Evolutionary conservation across 2,113 vertebrate genomes (phyloP), one percentile per base, ranked within the genome.

Genomic region (Chitala chitala): DNA sequence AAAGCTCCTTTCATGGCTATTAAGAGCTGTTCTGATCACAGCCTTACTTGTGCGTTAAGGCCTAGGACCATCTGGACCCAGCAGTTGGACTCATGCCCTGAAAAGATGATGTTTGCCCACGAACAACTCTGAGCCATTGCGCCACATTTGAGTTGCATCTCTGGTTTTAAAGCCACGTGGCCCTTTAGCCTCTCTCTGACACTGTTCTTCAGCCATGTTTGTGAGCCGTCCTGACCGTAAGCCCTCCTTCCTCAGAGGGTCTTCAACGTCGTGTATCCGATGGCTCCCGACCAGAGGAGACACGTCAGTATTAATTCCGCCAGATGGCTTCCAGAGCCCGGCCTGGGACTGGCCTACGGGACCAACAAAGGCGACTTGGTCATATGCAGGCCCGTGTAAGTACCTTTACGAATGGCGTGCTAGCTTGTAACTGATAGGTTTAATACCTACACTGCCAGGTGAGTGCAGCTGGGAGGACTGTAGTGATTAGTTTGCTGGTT

Each of bases 301-400:
- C 95, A 99, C 0, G 96, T 99, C 88, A 99, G 97, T 86, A 99
- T 99, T 84, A 99, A 99, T 86, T 99, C 97, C 0, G 96, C 97
- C 59, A 93, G 97, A 71, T 99, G 96, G 96, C 93, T 99, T 56
- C 97, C 97, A 0, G 96, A 98, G 48, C 96, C 96, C 0, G 97
- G 96, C 31, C 91, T 99, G 69, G 97, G 97, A 76, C 84, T 99
- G 85, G 96, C 96, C 0, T 99, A 99, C 3, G 97, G 97, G 70
- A 99, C 97, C 86, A 99, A 98, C 90, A 98, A 98, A 79, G 97
- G 97, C 71, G 97, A 99, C 88, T 89, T 99, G 86, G 95, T 99
- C 84, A 98, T 99, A 79, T 98, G 96, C 82, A 90, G 97, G 72
- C 97, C 97, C 71, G 95, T 98, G 97, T 99, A 91, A 98, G 97